Percentiles rank a stretch among this genome's conserved stretches.
phyloP scores from a whole-genome alignment of 2,797 vertebrate species.

The Limosa lapponica region DNA sequence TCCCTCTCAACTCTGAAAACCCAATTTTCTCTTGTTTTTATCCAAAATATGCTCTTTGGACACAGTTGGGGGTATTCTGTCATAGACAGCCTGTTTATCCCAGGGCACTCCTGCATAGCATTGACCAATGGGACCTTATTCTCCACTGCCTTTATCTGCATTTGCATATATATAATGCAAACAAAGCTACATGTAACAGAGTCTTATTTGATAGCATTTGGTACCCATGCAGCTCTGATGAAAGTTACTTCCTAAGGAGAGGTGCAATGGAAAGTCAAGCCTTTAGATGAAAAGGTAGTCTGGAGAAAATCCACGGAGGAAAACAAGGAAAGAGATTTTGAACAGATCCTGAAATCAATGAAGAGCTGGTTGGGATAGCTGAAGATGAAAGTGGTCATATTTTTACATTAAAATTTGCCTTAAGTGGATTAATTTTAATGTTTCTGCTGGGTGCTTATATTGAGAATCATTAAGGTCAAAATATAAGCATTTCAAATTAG shows the following conservation, averaged over 20 bases:
- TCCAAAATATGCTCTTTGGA: background rate
- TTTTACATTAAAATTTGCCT: slow-evolving; percentile 6
- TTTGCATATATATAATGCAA: background rate
- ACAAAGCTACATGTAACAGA: background rate
- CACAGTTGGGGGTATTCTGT: background rate
- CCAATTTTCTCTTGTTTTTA: background rate
- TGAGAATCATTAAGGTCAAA: background rate
- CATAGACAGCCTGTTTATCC: background rate
- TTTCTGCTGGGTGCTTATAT: slow-evolving; percentile 1
- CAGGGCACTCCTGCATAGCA: background rate
- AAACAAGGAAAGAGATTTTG: background rate
- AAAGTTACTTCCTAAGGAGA: slow-evolving; percentile 6
- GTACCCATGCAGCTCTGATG: background rate
- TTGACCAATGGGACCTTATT: background rate
- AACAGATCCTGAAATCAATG: background rate
- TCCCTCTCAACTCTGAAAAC: background rate
- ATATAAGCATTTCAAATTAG: background rate
- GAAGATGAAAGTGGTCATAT: background rate
- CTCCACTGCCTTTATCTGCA: background rate
- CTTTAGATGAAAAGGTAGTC: background rate
- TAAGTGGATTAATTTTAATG: background rate
- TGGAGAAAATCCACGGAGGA: background rate
- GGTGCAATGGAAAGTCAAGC: background rate
- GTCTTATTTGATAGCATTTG: background rate
- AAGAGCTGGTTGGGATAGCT: background rate